phyloP scores from a whole-genome alignment of 53 echinoderm and acorn worm species.

The Paracentrotus lividus region DNA sequence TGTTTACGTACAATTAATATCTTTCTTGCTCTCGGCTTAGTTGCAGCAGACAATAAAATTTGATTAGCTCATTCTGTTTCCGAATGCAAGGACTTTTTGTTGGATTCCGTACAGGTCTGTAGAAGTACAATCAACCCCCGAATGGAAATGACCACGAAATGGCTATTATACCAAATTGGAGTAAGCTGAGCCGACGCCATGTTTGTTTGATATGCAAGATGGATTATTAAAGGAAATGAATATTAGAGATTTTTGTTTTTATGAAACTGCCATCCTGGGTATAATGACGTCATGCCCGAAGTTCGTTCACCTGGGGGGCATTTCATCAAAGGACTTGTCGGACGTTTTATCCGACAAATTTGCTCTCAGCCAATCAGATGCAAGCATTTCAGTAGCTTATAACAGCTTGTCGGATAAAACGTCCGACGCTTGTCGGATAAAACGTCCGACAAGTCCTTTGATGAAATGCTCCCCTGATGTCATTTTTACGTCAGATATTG shows the following conservation, averaged over 20 bases:
- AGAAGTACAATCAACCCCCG: neutral
- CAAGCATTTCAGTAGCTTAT: too few species aligned
- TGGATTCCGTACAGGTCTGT: too few species aligned
- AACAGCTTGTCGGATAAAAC: too few species aligned
- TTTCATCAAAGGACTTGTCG: neutral
- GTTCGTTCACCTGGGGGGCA: neutral
- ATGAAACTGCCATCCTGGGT: neutral
- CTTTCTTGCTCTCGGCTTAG: too few species aligned
- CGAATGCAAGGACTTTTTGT: slow-evolving; percentile 6
- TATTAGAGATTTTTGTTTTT: neutral
- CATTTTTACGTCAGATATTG: too few species aligned
- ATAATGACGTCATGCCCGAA: neutral
- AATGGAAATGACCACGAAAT: neutral
- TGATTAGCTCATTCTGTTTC: slow-evolving; percentile 22
- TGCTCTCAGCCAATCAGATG: too few species aligned
- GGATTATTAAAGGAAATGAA: neutral
- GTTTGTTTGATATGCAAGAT: neutral
- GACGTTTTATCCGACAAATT: too few species aligned
- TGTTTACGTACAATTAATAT: too few species aligned
- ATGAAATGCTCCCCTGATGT: too few species aligned
- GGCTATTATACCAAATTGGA: neutral
- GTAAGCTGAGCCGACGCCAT: neutral
- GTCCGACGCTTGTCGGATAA: too few species aligned
- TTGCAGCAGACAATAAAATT: too few species aligned
- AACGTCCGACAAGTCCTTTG: too few species aligned